Conservation (phyloP, 2,888 invertebrate genomes). For the Trachelus troglodyta region DNA sequence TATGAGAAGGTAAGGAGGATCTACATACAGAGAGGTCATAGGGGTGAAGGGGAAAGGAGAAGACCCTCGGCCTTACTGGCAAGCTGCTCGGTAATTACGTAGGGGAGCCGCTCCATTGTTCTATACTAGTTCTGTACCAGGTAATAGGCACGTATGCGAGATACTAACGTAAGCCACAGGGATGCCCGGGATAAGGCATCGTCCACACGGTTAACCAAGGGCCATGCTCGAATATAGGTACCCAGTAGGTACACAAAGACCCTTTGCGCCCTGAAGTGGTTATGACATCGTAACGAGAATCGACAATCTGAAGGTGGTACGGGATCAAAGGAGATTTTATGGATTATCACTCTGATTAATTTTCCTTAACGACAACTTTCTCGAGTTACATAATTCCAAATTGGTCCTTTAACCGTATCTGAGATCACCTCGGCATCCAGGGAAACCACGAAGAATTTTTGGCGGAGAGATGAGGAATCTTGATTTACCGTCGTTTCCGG, state of each 20-base stretch:
- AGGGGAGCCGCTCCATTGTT: slow-evolving; percentile 54
- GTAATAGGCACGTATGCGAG: slow-evolving; percentile 35
- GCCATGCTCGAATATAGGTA: not conserved
- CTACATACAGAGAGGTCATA: not conserved
- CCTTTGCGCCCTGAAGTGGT: not conserved
- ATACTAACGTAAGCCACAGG: not conserved
- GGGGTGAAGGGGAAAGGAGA: slow-evolving; percentile 27
- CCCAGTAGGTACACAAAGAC: not conserved
- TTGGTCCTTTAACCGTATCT: not conserved
- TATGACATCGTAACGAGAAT: not conserved
- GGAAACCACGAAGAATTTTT: not conserved
- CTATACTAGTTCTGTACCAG: slow-evolving; percentile 39
- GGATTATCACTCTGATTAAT: not conserved
- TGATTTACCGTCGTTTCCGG: not conserved
- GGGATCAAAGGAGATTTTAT: not conserved
- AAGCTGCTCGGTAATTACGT: slow-evolving; percentile 49
- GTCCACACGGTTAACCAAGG: not conserved
- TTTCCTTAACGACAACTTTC: not conserved
- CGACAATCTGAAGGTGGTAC: not conserved
- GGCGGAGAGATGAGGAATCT: not conserved
- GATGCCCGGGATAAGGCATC: slow-evolving; percentile 1
- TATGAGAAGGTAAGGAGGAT: not conserved
- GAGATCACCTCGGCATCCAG: not conserved
- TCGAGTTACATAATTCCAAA: not conserved
- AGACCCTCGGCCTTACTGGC: slow-evolving; percentile 40